Evolutionary conservation across 2,888 invertebrate genomes (phyloP).

Genomic region (Andrena praecox): DNA sequence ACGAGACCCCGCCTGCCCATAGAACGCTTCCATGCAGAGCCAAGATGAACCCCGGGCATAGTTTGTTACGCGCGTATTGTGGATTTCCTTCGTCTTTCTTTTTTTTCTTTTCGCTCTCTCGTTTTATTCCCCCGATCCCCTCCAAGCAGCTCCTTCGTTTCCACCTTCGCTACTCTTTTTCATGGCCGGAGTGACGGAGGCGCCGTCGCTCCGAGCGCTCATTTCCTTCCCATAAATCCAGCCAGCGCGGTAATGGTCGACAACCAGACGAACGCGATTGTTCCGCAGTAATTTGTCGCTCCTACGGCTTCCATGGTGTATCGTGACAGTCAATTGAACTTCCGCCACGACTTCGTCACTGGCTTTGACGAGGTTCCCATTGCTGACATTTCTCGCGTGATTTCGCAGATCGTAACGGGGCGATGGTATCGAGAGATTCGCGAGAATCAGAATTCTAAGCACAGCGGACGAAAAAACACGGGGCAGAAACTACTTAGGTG

Average conservation of each 20-base stretch:
- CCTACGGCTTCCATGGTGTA: constrained; percentile 17
- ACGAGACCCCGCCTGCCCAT: constrained; percentile 53
- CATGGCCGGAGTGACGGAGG: constrained; percentile 48
- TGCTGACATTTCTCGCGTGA: background rate
- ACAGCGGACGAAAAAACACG: no score
- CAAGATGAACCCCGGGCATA: constrained; percentile 59
- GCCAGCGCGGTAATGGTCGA: constrained; percentile 61
- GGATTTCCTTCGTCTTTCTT: constrained; percentile 59
- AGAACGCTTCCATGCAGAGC: constrained; percentile 67
- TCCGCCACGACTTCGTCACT: constrained; percentile 5
- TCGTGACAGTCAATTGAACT: constrained; percentile 52
- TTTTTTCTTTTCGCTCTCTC: constrained; percentile 1
- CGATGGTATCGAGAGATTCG: no score
- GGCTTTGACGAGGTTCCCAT: background rate
- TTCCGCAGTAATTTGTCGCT: constrained; percentile 64
- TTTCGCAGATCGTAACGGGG: background rate
- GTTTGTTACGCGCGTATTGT: constrained; percentile 73
- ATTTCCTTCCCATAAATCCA: constrained; percentile 66
- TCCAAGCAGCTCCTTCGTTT: background rate
- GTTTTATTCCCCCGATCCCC: constrained; percentile 13
- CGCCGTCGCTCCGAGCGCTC: constrained; percentile 59
- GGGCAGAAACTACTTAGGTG: no score
- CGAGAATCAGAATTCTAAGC: no score
- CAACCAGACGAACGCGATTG: constrained; percentile 53
- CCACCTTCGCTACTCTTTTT: constrained; percentile 22